Conservation (phyloP, 2,113 vertebrate species). For the Rana temporaria region DNA sequence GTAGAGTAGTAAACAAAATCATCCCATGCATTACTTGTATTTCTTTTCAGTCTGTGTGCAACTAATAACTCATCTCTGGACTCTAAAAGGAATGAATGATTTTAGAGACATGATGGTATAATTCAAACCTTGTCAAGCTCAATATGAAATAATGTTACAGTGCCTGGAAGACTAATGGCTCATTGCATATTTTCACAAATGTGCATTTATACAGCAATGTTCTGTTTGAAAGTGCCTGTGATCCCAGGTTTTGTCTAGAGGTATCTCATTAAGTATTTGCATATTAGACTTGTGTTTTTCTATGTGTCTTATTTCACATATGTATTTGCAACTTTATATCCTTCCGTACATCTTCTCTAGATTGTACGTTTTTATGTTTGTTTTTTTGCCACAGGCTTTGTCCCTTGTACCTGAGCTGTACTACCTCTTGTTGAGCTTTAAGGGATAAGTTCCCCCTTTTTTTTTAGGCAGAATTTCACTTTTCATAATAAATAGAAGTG, state of each 20-base stretch:
- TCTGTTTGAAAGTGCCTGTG: not conserved
- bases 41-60: not conserved
- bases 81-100: not conserved
- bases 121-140: not conserved
- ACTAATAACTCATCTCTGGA: not conserved
- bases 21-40: slow-evolving; percentile 12
- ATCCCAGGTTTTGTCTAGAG: not conserved
- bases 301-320: too few relatives aligned
- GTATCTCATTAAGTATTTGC: too few relatives aligned
- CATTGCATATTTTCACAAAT: not conserved
- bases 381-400: too few relatives aligned
- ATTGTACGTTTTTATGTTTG: too few relatives aligned
- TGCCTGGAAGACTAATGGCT: not conserved
- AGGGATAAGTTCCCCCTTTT: too few relatives aligned
- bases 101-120: not conserved
- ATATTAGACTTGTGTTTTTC: too few relatives aligned
- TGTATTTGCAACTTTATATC: too few relatives aligned
- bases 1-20: slow-evolving; percentile 11
- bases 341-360: too few relatives aligned
- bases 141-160: not conserved
- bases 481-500: too few relatives aligned
- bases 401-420: too few relatives aligned
- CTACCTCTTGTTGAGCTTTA: too few relatives aligned
- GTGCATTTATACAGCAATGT: not conserved
- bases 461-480: too few relatives aligned